A percentile compares a stretch with the other conserved stretches of the same genome.
Conservation (phyloP, 53 echinoderm and acorn worm genomes). For the Holothuria leucospilota region DNA sequence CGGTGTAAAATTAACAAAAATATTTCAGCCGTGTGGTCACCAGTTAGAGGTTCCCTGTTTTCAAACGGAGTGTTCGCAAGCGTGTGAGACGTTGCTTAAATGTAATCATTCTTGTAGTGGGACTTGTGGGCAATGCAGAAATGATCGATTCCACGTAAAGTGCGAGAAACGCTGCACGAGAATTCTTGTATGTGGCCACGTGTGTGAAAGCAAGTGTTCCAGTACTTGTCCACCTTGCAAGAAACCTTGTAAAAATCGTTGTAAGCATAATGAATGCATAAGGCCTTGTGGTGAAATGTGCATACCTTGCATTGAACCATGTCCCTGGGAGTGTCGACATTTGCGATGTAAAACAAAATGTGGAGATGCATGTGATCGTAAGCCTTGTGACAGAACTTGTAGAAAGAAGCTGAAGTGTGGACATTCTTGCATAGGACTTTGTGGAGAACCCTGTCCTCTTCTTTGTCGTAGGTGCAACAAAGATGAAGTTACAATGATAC, state of each 20-base stretch:
- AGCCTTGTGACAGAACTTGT: slow-evolving; percentile 75
- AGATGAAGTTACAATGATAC: slow-evolving; percentile 77
- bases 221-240: slow-evolving; percentile 73
- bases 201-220: slow-evolving; percentile 64
- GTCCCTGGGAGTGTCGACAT: slow-evolving; percentile 63
- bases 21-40: slow-evolving; percentile 70
- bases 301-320: slow-evolving; percentile 60
- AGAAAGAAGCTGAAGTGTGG: slow-evolving; percentile 62
- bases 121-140: slow-evolving; percentile 55
- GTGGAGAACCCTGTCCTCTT: slow-evolving; percentile 83
- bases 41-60: slow-evolving; percentile 58
- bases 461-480: slow-evolving; percentile 84
- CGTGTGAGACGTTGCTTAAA: slow-evolving; percentile 41
- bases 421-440: slow-evolving; percentile 88
- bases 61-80: slow-evolving; percentile 41
- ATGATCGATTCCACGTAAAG: slow-evolving; percentile 56
- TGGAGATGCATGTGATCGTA: slow-evolving; percentile 77
- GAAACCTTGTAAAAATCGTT: slow-evolving; percentile 62
- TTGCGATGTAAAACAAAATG: slow-evolving; percentile 60
- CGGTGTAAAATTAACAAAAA: slow-evolving; percentile 30
- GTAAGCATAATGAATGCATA: slow-evolving; percentile 66
- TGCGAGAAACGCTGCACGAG: slow-evolving; percentile 67
- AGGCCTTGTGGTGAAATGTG: slow-evolving; percentile 65
- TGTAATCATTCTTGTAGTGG: slow-evolving; percentile 71
- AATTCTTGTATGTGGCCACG: slow-evolving; percentile 77